Evolutionary conservation across 2,113 vertebrate species (phyloP), one percentile per base, ranked within the genome.

Genomic region (Alectura lathami): DNA sequence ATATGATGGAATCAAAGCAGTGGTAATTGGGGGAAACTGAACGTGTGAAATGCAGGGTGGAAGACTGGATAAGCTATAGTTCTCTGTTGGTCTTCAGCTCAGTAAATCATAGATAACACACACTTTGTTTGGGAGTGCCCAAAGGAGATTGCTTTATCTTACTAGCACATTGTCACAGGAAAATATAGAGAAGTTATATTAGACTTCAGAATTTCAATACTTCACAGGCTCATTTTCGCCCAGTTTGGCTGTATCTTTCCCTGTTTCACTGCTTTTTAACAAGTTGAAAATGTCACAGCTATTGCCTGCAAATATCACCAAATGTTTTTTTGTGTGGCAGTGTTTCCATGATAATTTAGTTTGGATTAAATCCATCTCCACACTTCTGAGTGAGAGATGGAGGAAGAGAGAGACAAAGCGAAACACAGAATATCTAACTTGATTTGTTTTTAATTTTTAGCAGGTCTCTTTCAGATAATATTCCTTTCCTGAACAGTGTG

Each of bases 221-320:
- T 93, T 96, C 66, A 93, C 93, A 89, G 59, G 16, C 48, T 86
- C 38, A 68, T 81, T 90, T 93, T 88, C 56, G 87, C 34, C 38
- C 26, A 76, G 45, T 86, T 67, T 91, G 88, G 64, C 38, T 89
- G 62, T 85, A 64, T 87, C 34, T 85, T 94, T 88, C 48, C 66
- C 78, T 80, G 60, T 93, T 96, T 95, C 80, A 88, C 57, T 93
- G 83, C 38, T 94, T 96, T 94, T 95, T 92, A 96, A 94, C 63
- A 95, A 91, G 80, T 81, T 90, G 83, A 90, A 97, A 96, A 96
- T 96, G 80, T 94, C 94, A 93, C 50, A 88, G 73, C 22, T n/a
- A 34, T 94, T 91, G 93, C 74, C 70, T 81, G 87, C 63, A 97
- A 97, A 94, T 96, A 97, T 85, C 92, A 90, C 87, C 68, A 80